Evolutionary conservation across 2,113 vertebrate genomes (phyloP).

Genomic region (Murina feae): DNA sequence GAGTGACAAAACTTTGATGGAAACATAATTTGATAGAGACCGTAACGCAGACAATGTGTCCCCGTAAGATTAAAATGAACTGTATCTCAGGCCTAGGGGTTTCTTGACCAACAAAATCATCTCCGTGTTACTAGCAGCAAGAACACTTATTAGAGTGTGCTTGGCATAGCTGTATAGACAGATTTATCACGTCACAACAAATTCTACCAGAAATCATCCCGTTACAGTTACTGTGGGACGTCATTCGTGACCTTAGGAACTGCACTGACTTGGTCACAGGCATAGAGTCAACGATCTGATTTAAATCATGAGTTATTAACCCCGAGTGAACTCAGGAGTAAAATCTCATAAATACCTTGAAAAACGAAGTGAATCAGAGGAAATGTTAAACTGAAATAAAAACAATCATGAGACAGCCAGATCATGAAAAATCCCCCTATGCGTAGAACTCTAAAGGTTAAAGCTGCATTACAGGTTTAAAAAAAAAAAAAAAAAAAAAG

Average conservation of each 20-base stretch:
- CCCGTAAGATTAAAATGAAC: background rate
- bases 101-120: background rate
- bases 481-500: slow-evolving; percentile 55
- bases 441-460: slow-evolving; percentile 92
- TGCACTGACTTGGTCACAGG: background rate
- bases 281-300: slow-evolving; percentile 54
- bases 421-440: slow-evolving; percentile 91
- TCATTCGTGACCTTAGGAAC: background rate
- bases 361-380: slow-evolving; percentile 74
- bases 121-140: background rate
- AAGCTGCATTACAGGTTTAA: slow-evolving; percentile 85
- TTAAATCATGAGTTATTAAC: slow-evolving; percentile 71
- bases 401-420: slow-evolving; percentile 79
- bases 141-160: background rate
- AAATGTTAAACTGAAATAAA: slow-evolving; percentile 80
- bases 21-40: background rate
- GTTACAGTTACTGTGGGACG: background rate
- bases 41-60: background rate
- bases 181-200: background rate
- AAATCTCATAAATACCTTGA: slow-evolving; percentile 70
- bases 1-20: background rate
- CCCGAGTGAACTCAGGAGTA: slow-evolving; percentile 44
- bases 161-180: background rate
- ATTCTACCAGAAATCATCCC: slow-evolving; percentile 25
- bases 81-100: background rate